Evolutionary conservation across 1,140 invertebrate species (phyloP).

Genomic region (Drosophila eugracilis): DNA sequence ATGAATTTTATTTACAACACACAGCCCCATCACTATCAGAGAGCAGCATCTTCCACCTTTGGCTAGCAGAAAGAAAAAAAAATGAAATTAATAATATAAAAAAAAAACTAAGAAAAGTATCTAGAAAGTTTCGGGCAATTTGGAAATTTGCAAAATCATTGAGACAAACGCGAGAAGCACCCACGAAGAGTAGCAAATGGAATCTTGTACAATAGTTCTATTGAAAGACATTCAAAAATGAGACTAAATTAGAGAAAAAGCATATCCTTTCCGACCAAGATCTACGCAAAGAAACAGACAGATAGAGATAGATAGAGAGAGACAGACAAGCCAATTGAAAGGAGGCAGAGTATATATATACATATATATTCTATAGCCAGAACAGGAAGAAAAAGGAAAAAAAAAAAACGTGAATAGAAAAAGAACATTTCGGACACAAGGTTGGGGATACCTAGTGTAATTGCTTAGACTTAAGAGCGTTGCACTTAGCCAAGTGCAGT

Average conservation of each 20-base stretch:
- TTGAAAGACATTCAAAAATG: constrained; percentile 63
- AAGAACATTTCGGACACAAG: constrained; percentile 73
- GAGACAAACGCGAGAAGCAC: constrained; percentile 63
- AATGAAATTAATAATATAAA: too few species aligned
- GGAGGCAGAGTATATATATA: background rate
- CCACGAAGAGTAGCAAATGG: constrained; percentile 77
- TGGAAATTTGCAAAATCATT: constrained; percentile 81
- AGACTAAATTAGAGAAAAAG: background rate
- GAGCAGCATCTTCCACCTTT: constrained; percentile 48
- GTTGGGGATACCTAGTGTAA: constrained; percentile 85
- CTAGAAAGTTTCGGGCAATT: constrained; percentile 64
- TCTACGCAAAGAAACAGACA: constrained; percentile 56
- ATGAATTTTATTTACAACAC: constrained; percentile 57
- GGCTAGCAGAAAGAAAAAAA: constrained; percentile 31
- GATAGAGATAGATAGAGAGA: constrained; percentile 24
- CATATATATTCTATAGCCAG: constrained; percentile 28
- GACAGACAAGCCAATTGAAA: constrained; percentile 19
- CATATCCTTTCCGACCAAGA: constrained; percentile 29
- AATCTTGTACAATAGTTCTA: constrained; percentile 83
- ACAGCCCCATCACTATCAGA: constrained; percentile 13
- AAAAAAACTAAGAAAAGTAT: constrained; percentile 2
- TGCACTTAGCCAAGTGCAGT: constrained; percentile 74
- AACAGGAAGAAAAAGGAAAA: constrained; percentile 13
- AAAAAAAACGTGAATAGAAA: constrained; percentile 10
- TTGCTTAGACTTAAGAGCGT: constrained; percentile 77